phyloP scores from a whole-genome alignment of 2,113 vertebrate species.

The Passerina amoena region DNA sequence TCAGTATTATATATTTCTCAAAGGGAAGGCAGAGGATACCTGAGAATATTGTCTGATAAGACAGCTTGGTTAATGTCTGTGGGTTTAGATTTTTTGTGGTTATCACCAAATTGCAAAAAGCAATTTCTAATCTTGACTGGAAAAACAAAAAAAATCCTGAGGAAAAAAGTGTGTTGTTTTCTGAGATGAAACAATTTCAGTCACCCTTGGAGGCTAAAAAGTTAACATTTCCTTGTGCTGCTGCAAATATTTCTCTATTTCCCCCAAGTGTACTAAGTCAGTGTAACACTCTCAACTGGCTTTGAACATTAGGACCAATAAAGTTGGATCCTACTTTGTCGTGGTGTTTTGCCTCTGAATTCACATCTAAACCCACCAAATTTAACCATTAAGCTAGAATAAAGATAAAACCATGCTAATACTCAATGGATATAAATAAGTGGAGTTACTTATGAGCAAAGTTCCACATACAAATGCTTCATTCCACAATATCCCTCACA shows the following conservation, averaged over 20 bases:
- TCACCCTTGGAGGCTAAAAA: background rate
- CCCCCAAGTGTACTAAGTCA: background rate
- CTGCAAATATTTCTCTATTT: background rate
- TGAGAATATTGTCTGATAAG: background rate
- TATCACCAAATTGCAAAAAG: slow-evolving; percentile 3
- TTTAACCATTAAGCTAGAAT: background rate
- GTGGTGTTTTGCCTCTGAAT: background rate
- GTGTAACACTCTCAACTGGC: background rate
- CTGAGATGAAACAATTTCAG: background rate
- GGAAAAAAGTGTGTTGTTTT: background rate
- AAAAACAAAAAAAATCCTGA: background rate
- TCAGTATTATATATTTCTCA: background rate
- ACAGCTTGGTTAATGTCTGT: background rate
- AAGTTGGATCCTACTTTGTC: background rate
- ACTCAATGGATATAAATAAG: background rate
- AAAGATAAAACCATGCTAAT: background rate
- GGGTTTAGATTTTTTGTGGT: background rate
- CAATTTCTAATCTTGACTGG: background rate
- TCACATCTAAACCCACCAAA: background rate
- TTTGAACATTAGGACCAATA: background rate
- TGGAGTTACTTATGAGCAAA: background rate
- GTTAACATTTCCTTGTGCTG: background rate
- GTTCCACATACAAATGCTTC: background rate
- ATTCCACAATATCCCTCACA: background rate
- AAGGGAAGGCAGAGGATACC: background rate